phyloP scores from a whole-genome alignment of 2,888 invertebrate species.

The Cheilosia vernalis region DNA sequence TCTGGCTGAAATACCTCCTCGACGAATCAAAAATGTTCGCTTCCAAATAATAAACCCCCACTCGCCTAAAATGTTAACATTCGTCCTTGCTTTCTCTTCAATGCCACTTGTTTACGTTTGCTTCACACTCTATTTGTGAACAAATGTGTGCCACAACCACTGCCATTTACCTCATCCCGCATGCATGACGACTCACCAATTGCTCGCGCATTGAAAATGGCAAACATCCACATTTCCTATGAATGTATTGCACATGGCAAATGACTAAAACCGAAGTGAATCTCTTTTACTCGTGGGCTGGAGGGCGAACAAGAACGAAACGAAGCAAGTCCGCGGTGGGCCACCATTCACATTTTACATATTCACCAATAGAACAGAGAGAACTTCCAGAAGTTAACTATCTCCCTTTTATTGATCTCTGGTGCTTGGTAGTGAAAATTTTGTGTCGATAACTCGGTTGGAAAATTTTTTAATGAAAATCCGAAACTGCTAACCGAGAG shows the following conservation, averaged over 20 bases:
- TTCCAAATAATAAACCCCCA: conserved; percentile 11
- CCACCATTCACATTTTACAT: conserved; percentile 27
- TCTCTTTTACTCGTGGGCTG: conserved; percentile 55
- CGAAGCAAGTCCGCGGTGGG: conserved; percentile 44
- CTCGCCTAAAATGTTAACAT: conserved; percentile 45
- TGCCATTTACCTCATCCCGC: conserved; percentile 23
- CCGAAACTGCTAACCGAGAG: conserved; percentile 69
- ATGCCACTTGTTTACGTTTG: conserved; percentile 73
- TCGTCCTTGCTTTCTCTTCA: conserved; percentile 73
- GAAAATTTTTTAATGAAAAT: conserved; percentile 69
- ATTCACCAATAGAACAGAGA: conserved; percentile 50
- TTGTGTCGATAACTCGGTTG: conserved; percentile 74
- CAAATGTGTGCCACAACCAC: conserved; percentile 39
- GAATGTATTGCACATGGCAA: conserved; percentile 74
- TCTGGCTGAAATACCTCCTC: not conserved
- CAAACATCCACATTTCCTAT: conserved; percentile 49
- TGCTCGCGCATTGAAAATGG: conserved; percentile 33
- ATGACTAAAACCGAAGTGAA: conserved; percentile 53
- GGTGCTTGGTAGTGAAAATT: conserved; percentile 75
- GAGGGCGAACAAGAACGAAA: conserved; percentile 33
- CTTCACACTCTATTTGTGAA: conserved; percentile 53
- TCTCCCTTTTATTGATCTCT: conserved; percentile 74
- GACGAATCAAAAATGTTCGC: conserved; percentile 30
- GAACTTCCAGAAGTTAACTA: conserved; percentile 68
- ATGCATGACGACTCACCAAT: conserved; percentile 19